Base-by-base conservation (phyloP, 2,888 invertebrate species). In the Euclidia mi region DNA sequence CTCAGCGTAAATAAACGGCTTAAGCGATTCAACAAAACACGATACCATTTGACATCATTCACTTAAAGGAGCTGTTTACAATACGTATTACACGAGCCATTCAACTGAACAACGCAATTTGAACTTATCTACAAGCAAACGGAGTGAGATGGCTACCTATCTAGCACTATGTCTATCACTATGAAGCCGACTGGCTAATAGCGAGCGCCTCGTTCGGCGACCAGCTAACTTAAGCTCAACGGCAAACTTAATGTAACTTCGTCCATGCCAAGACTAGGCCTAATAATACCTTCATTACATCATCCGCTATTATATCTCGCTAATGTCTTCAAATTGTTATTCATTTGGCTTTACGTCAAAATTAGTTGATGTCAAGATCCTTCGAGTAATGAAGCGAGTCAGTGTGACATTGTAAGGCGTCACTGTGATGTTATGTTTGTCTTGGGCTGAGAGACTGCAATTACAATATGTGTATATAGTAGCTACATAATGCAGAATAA, bases 171-270 rank as follows among this genome's bases (percentile, higher is more conserved):
- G 20, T 25, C 59, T 64, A 69, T 69, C 66, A 56, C 48, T 51
- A 40, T 32, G 10, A 42, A 35, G 29, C 31, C 52, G 57, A 60
- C 49, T 41, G 65, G 75, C 74, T 79, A 81, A 83, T 82, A 76
- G 82, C 70, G 74, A 51, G 64, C 66, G 78, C 71, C 37, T 48
- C 53, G 49, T 34, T 71, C 75, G 71, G 70, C 76, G 72, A 76
- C 71, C 72, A 77, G 74, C 82, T 74, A 79, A 85, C 76, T 86
- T 85, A 80, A 84, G 84, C 85, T 79, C 78, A 77, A 80, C 74
- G 71, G 81, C 80, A 85, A 89, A 88, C 85, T 86, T 84, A 84
- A 84, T 85, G 87, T 78, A 82, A 88, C 80, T 87, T 82, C 72
- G 64, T 64, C 74, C 53, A 56, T 70, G 71, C 55, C 68, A 69